These are phyloP conservation scores for Catharus ustulatus DNA, from an alignment of 2,797 vertebrate species.

Conservation along the genomic window DNA sequence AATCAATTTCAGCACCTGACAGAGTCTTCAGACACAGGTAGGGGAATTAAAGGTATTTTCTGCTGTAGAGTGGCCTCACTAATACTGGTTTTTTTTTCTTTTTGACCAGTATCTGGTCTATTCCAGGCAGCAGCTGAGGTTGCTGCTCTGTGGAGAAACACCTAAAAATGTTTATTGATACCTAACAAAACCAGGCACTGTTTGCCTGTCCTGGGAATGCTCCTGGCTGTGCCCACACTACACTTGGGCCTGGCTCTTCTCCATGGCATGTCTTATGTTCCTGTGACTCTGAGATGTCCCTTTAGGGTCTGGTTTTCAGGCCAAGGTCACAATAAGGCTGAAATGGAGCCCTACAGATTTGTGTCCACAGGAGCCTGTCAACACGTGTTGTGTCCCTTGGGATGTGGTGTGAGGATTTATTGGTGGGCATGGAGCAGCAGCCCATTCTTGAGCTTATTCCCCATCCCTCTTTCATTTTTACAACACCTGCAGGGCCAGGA, in stretches of 20 bases:
- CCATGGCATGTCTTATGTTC: neutral
- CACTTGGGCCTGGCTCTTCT: neutral
- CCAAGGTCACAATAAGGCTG: neutral
- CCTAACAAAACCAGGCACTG: neutral
- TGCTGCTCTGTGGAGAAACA: neutral
- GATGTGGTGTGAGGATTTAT: neutral
- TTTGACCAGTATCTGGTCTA: neutral
- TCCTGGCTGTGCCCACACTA: fast-evolving
- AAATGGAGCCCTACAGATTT: neutral
- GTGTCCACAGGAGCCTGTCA: neutral
- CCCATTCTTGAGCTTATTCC: neutral
- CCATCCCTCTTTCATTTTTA: neutral
- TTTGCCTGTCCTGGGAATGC: neutral
- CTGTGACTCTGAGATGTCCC: neutral
- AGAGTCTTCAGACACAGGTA: neutral
- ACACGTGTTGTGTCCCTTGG: neutral
- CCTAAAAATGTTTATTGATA: neutral
- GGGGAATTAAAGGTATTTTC: neutral
- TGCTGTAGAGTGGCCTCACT: neutral
- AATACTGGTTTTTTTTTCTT: neutral
- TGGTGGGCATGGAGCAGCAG: neutral
- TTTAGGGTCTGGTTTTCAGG: neutral
- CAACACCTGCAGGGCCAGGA: neutral
- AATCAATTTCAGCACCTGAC: neutral
- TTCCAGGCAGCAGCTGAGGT: neutral